Base-by-base conservation (phyloP, 1,140 invertebrate species). In the Aphelenchoides avenae region DNA sequence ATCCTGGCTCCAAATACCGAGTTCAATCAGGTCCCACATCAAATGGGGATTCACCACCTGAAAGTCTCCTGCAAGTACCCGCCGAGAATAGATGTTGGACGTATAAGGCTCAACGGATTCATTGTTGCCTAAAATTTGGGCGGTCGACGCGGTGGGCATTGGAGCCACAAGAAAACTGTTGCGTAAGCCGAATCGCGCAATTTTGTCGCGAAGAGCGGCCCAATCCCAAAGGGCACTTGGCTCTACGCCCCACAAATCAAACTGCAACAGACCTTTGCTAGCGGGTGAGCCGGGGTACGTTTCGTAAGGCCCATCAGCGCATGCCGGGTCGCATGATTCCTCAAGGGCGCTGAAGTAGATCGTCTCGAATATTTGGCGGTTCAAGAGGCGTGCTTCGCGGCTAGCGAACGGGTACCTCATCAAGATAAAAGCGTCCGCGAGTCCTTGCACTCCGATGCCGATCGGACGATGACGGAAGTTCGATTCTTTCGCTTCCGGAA, bases 91-190 rank as follows among this genome's bases (percentile, higher is more conserved):
- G 61, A 97, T 89, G 75, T 98, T 97, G 26, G 87, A 92, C 0
- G 91, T 96, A 76, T 95, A 97, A 0, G 93, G 89, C 79, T 98
- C 93, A 73, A 95, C 88, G 0, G 89, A 89, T 79, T 97, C 92
- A 79, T 96, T 97, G 70, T 97, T 97, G 5, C 93, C 93, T 24
- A 98, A 82, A 73, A 97, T 98, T 80, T 97, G 93, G 5, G 93
- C 92, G 0, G 93, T 97, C 1, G 91, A 95, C 9, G 93, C 92
- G 7, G 93, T 97, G 1, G 93, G 93, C 92, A 97, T 97, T 1
- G 92, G 91, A 0, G 93, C 91, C 37, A 97, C 64, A 3, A 97
- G 80, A 9, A 98, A 80, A 5, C 90, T 94, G 81, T 98, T 98
- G 43, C 92, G 80, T 0, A 97, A 80, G 24, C 94, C 93, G 81